These are phyloP conservation scores for Plumapathes pennacea DNA, from an alignment of 92 coral and sea anemone genomes.

Conservation along the genomic window DNA sequence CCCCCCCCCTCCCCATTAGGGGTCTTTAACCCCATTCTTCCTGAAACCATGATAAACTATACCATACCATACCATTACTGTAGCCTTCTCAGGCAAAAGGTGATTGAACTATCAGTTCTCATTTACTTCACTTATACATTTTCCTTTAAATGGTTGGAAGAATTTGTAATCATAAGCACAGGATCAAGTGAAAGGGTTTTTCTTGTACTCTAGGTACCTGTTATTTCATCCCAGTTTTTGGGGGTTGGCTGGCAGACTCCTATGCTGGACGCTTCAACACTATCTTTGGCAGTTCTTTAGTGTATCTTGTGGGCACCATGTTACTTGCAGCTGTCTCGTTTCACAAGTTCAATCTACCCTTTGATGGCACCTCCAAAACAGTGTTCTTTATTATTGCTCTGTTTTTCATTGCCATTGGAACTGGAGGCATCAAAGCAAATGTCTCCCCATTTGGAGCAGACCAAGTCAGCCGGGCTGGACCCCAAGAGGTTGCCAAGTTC, in stretches of 20 bases:
- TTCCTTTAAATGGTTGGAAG: no score
- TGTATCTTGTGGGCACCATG: conserved; percentile 70
- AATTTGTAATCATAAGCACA: no score
- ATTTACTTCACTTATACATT: no score
- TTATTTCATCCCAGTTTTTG: conserved; percentile 69
- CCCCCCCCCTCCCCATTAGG: no score
- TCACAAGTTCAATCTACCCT: not conserved
- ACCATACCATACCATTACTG: no score
- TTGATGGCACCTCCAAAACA: conserved; percentile 12
- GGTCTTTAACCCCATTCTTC: no score
- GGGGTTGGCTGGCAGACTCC: conserved; percentile 92
- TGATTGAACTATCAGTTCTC: no score
- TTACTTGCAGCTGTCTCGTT: conserved; percentile 34
- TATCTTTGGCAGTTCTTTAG: conserved; percentile 63
- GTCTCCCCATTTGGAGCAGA: conserved; percentile 99
- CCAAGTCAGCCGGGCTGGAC: conserved; percentile 78
- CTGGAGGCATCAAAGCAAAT: conserved; percentile 95
- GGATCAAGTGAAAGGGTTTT: no score
- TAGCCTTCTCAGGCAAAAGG: no score
- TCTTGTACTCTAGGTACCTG: conserved; percentile 68
- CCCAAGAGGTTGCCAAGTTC: conserved; percentile 77
- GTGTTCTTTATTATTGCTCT: conserved; percentile 56
- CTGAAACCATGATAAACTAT: no score
- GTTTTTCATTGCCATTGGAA: conserved; percentile 72
- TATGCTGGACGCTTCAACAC: conserved; percentile 70